phyloP scores from a whole-genome alignment of 2,888 invertebrate genomes.

The Sphinx pinastri region DNA sequence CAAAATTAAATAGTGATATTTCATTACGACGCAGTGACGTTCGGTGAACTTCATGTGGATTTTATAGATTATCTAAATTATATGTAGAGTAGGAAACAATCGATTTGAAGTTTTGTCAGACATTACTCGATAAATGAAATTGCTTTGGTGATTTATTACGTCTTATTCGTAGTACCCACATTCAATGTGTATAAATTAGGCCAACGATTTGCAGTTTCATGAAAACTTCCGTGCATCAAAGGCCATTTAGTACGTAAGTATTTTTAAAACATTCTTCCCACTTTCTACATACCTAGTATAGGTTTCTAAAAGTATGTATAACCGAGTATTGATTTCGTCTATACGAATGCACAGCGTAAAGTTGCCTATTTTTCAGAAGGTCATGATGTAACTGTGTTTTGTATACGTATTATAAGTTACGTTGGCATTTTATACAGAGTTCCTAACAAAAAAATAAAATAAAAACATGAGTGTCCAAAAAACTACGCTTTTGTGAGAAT shows the following conservation, averaged over 20 bases:
- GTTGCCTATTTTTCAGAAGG: slow-evolving; percentile 46
- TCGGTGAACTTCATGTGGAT: slow-evolving; percentile 61
- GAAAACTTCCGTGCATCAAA: slow-evolving; percentile 38
- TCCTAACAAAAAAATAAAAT: not conserved
- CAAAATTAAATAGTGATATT: slow-evolving; percentile 79
- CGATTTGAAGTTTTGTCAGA: slow-evolving; percentile 73
- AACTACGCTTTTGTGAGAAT: too few species aligned
- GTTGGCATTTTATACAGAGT: not conserved
- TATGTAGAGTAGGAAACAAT: slow-evolving; percentile 56
- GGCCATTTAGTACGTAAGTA: slow-evolving; percentile 48
- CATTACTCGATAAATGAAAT: slow-evolving; percentile 62
- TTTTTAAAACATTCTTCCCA: slow-evolving; percentile 25
- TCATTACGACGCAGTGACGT: slow-evolving; percentile 61
- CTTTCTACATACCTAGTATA: slow-evolving; percentile 8
- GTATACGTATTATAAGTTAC: slow-evolving; percentile 2
- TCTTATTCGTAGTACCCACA: slow-evolving; percentile 60
- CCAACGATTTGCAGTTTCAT: slow-evolving; percentile 55
- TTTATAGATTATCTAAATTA: slow-evolving; percentile 31
- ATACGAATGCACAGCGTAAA: slow-evolving; percentile 29
- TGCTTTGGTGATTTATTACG: slow-evolving; percentile 70
- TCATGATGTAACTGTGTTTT: slow-evolving; percentile 49
- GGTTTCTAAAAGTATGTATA: not conserved
- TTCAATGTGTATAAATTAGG: slow-evolving; percentile 59
- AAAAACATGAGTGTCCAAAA: too few species aligned
- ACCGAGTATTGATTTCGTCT: slow-evolving; percentile 43